These are phyloP conservation scores for Limnothrissa miodon DNA, from an alignment of 2,113 vertebrate species.

Conservation along the genomic window DNA sequence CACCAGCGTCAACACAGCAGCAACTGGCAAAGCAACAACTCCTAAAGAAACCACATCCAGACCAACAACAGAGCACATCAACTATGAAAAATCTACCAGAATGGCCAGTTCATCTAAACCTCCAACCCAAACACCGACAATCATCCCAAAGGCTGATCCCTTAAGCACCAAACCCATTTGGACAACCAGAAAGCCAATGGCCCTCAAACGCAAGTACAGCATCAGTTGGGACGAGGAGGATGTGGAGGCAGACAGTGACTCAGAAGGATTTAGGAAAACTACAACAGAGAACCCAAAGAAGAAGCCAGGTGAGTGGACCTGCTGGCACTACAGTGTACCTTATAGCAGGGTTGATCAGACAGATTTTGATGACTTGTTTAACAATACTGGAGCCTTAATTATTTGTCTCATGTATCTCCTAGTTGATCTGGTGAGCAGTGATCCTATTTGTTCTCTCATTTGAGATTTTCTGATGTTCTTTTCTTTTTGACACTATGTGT, in stretches of 20 bases:
- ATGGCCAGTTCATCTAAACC: neutral
- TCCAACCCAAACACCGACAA: neutral
- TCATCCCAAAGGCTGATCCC: neutral
- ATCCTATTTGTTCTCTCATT: neutral
- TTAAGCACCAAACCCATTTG: neutral
- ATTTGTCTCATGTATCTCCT: neutral
- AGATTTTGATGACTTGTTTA: too few species aligned
- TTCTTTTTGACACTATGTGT: neutral
- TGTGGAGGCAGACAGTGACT: slow-evolving; percentile 25
- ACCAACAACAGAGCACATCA: neutral
- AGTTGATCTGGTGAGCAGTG: neutral
- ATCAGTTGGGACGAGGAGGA: slow-evolving; percentile 64
- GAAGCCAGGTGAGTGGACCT: slow-evolving; percentile 54
- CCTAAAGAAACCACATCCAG: neutral
- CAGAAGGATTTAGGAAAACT: slow-evolving; percentile 40
- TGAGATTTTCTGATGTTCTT: neutral
- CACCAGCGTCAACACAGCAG: neutral
- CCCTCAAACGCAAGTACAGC: slow-evolving; percentile 55
- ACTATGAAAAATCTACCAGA: neutral
- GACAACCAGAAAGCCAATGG: slow-evolving; percentile 16
- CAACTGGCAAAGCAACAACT: neutral
- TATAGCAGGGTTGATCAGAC: neutral
- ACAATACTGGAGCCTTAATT: too few species aligned
- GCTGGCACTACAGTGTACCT: slow-evolving; percentile 23
- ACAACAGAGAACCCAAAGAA: slow-evolving; percentile 31